phyloP scores from a whole-genome alignment of 2,888 invertebrate species.

The Amblyjoppa fuscipennis region DNA sequence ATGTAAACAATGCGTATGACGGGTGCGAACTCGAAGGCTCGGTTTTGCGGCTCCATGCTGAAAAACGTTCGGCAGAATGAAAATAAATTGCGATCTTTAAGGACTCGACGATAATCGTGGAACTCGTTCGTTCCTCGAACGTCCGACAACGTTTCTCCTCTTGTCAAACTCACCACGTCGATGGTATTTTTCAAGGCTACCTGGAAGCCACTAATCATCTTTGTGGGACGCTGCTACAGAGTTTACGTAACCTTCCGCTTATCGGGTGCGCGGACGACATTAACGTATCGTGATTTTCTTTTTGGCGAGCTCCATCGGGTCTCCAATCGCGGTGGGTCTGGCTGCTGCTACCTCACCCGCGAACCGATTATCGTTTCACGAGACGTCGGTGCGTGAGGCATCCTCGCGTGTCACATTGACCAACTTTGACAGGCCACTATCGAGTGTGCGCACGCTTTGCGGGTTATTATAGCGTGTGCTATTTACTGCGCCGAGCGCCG shows the following conservation, averaged over 20 bases:
- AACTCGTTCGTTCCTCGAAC: background rate
- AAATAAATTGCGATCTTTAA: conserved; percentile 12
- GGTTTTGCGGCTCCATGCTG: conserved; percentile 51
- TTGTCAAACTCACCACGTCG: conserved; percentile 82
- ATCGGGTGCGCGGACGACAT: conserved; percentile 9
- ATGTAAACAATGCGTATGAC: conserved; percentile 50
- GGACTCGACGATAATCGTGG: conserved; percentile 20
- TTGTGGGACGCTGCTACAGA: conserved; percentile 63
- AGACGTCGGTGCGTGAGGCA: conserved; percentile 53
- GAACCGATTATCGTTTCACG: conserved; percentile 47
- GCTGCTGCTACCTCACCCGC: conserved; percentile 35
- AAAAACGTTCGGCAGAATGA: conserved; percentile 49
- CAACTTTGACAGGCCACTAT: conserved; percentile 52
- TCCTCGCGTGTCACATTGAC: conserved; percentile 61
- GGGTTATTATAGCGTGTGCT: conserved; percentile 4
- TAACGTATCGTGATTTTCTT: conserved; percentile 14
- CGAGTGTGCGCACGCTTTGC: conserved; percentile 44
- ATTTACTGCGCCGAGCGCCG: background rate
- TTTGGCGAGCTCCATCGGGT: conserved; percentile 50
- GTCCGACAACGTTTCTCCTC: background rate
- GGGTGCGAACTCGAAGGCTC: conserved; percentile 42
- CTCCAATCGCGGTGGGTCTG: background rate
- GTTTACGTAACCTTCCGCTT: conserved; percentile 50
- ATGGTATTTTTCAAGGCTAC: conserved; percentile 83
- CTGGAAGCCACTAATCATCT: conserved; percentile 84